phyloP scores from a whole-genome alignment of 64 coral and sea anemone species.

The Astreopora myriophthalma region DNA sequence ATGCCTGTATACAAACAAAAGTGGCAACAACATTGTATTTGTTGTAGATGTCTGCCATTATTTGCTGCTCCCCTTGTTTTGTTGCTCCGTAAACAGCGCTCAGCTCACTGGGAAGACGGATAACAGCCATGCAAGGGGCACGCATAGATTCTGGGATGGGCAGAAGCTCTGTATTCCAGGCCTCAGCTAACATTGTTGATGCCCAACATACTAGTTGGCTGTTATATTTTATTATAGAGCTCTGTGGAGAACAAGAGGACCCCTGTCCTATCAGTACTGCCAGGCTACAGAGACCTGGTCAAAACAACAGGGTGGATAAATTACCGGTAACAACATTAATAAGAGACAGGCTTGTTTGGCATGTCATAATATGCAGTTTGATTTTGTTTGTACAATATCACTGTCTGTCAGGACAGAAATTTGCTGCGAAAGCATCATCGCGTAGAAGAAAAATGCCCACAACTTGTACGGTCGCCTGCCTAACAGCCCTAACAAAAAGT shows the following conservation, averaged over 20 bases:
- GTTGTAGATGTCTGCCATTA: conserved; percentile 50
- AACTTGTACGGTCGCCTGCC: too few species aligned
- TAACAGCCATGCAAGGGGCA: conserved; percentile 76
- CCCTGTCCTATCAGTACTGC: too few species aligned
- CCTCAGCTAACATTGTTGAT: conserved; percentile 69
- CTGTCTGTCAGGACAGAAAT: too few species aligned
- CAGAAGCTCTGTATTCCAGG: conserved; percentile 80
- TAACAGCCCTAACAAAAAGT: too few species aligned
- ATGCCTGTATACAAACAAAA: conserved; percentile 75
- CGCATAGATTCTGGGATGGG: conserved; percentile 73
- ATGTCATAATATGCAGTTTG: not conserved
- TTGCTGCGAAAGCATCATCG: too few species aligned
- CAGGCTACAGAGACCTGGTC: too few species aligned
- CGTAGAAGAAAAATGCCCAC: too few species aligned
- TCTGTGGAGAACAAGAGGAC: conserved; percentile 9
- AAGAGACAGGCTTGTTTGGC: not conserved
- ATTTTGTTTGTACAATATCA: not conserved
- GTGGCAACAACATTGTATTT: conserved; percentile 59
- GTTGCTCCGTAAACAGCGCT: conserved; percentile 70
- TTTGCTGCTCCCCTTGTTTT: not conserved
- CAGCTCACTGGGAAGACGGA: conserved; percentile 72
- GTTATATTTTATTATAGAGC: conserved; percentile 62
- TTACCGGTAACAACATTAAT: too few species aligned
- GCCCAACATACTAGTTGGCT: conserved; percentile 74
- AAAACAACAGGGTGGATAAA: too few species aligned